Conservation (phyloP, 2,888 invertebrate genomes). For the Drosophila barbarae region DNA sequence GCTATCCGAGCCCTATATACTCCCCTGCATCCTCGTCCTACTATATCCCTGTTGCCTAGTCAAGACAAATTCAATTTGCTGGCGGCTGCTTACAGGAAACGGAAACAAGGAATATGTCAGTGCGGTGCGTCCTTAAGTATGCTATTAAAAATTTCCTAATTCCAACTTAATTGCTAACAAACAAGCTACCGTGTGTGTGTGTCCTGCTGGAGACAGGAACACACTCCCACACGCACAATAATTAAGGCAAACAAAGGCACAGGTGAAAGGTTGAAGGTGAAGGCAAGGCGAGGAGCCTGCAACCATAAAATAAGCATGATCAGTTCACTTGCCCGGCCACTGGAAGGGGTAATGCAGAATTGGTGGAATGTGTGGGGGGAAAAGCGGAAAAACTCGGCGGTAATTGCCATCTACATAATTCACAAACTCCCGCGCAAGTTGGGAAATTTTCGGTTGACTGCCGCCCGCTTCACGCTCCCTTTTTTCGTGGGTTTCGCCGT, state of each 20-base stretch:
- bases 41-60: not conserved
- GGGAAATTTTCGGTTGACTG: constrained; percentile 44
- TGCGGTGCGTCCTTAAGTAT: constrained; percentile 51
- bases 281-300: not conserved
- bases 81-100: not conserved
- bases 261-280: constrained; percentile 1
- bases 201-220: not conserved
- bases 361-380: not conserved
- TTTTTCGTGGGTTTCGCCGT: constrained; percentile 1
- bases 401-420: constrained; percentile 43
- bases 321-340: not conserved
- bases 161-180: constrained; percentile 69
- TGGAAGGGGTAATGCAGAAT: not conserved
- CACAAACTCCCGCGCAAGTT: constrained; percentile 15
- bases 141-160: constrained; percentile 66
- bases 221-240: constrained; percentile 26
- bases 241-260: constrained; percentile 53
- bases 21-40: not conserved
- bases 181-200: constrained; percentile 44
- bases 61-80: constrained; percentile 17
- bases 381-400: constrained; percentile 3
- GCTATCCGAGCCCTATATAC: not conserved
- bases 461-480: not conserved
- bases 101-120: constrained; percentile 21
- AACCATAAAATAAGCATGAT: constrained; percentile 35